These are phyloP conservation scores for Trissolcus japonicus DNA, from an alignment of 2,888 invertebrate genomes.

Conservation along the genomic window DNA sequence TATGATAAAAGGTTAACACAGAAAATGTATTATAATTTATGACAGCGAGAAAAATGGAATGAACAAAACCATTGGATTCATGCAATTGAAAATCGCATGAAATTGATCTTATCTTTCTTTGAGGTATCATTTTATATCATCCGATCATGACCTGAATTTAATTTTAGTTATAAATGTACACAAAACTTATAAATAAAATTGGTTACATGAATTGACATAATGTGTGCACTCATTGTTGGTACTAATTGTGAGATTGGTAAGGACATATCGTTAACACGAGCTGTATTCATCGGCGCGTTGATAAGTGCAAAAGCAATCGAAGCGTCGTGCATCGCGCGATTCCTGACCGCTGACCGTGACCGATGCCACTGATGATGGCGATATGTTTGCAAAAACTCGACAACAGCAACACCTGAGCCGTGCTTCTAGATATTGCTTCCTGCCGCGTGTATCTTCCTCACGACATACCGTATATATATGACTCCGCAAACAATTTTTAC, in stretches of 20 bases:
- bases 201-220: slow-evolving; percentile 46
- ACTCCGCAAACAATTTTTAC: slow-evolving; percentile 44
- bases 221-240: slow-evolving; percentile 41
- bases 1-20: too few species aligned
- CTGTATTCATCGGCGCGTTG: slow-evolving; percentile 49
- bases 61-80: too few species aligned
- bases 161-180: background rate
- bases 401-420: slow-evolving; percentile 56
- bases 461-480: slow-evolving; percentile 38
- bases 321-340: slow-evolving; percentile 52
- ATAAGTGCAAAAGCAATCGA: slow-evolving; percentile 42
- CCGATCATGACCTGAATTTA: too few species aligned
- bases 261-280: slow-evolving; percentile 56
- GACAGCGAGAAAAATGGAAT: too few species aligned
- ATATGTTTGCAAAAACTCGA: slow-evolving; percentile 60
- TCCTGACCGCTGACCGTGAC: slow-evolving; percentile 59
- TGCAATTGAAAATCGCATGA: too few species aligned
- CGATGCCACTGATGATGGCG: slow-evolving; percentile 61
- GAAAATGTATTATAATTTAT: too few species aligned
- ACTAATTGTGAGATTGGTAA: slow-evolving; percentile 43
- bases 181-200: slow-evolving; percentile 37
- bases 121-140: too few species aligned
- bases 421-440: slow-evolving; percentile 46
- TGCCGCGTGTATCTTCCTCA: slow-evolving; percentile 52
- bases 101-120: background rate